Evolutionary conservation across 2,888 invertebrate species (phyloP), one percentile per base, ranked within the genome.

Genomic region (Lasioglossum lativentre): DNA sequence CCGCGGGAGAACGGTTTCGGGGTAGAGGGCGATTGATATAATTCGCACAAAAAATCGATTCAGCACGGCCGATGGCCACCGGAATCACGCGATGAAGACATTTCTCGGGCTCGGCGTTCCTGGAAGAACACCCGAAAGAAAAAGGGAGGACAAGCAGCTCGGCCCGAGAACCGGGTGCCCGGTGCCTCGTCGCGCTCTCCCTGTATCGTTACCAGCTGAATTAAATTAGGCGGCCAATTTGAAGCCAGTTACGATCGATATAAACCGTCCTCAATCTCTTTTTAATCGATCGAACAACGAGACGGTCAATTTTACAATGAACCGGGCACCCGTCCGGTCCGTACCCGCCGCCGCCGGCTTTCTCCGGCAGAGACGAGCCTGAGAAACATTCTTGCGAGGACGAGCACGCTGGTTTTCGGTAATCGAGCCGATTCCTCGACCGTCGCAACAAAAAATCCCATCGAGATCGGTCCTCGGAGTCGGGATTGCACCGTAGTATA

Each of bases 211-310:
- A 70, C 82, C 47, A 40, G 34, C 34, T 56, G 85, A 83, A 83
- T 85, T 78, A 85, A 83, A 85, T 85, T 85, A 83, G 78, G 70
- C 63, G 40, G 63, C 40, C 78, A 84, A 84, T 84, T 84, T 84
- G n/a, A 71, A 56, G 70, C 77, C 78, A 42, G 72, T 71, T 72
- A 71, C 72, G 72, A 34, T 45, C 59, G 45, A 75, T 78, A 75
- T 78, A 34, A 75, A 75, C 23, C 30, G 74, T 84, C 66, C 56
- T 42, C 75, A 42, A 80, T 72, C 80, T 52, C 75, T 56, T 83
- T 78, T 83, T 78, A 83, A 82, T 82, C 82, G 82, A 52, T 82
- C 76, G 42, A 40, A 45, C 47, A 72, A 72, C 75, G n/a, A 34
- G 68, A 63, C 75, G 34, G 23, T 68, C 38, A 68, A 34, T 40